Evolutionary conservation across 2,797 vertebrate species (phyloP).

Genomic region (Pteropus rufus): DNA sequence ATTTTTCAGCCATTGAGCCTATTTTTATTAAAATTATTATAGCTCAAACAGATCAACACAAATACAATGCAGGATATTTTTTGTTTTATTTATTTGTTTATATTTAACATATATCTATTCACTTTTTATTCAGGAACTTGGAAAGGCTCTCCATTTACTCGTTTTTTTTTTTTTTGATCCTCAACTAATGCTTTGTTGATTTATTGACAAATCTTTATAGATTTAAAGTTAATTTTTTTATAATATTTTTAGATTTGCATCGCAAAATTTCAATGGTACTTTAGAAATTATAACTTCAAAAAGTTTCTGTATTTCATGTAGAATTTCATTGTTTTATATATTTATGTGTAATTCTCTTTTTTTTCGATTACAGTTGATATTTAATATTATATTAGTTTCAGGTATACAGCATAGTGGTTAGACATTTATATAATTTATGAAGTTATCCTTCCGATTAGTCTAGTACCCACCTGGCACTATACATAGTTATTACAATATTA

Average conservation of each 20-base stretch:
- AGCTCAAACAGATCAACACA: neutral
- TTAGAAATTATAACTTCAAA: neutral
- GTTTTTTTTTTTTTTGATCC: neutral
- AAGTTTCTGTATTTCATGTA: neutral
- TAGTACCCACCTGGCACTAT: too few species aligned
- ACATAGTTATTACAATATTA: too few species aligned
- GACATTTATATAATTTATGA: too few species aligned
- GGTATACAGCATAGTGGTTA: too few species aligned
- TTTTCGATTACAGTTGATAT: too few species aligned
- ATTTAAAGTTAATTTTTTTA: neutral
- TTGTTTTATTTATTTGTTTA: neutral
- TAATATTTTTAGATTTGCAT: neutral
- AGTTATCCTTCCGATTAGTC: too few species aligned
- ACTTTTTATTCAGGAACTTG: neutral
- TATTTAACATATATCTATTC: neutral
- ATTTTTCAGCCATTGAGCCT: neutral
- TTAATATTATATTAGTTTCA: too few species aligned
- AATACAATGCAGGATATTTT: neutral
- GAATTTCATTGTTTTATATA: neutral
- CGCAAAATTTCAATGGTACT: neutral
- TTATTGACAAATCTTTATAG: neutral
- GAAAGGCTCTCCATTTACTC: neutral
- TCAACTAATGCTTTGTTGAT: neutral
- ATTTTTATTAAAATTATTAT: neutral
- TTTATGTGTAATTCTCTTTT: neutral